These are phyloP conservation scores for Odontocerum albicorne DNA, from an alignment of 2,888 invertebrate species.

Conservation along the genomic window DNA sequence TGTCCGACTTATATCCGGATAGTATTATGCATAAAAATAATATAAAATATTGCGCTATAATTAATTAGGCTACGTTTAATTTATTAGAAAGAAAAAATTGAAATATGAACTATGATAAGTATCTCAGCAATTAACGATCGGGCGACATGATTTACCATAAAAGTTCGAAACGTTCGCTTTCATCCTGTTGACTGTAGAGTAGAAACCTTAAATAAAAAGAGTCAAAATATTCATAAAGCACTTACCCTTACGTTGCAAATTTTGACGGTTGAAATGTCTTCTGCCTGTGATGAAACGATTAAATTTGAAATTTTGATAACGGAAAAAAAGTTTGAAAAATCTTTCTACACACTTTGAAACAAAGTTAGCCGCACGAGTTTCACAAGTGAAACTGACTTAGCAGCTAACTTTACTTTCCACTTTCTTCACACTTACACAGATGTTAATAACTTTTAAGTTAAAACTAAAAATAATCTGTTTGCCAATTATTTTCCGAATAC, in stretches of 20 bases:
- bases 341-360: not conserved
- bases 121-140: too few relatives aligned
- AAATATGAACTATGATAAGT: constrained; percentile 1
- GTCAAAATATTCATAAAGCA: too few relatives aligned
- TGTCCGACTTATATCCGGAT: constrained; percentile 13
- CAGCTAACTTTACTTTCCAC: too few relatives aligned
- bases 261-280: not conserved
- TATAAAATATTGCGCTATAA: constrained; percentile 13
- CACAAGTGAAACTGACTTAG: too few relatives aligned
- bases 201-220: too few relatives aligned
- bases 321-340: not conserved
- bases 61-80: constrained; percentile 12
- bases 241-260: not conserved
- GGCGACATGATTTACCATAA: too few relatives aligned
- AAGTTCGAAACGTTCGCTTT: too few relatives aligned
- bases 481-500: not conserved
- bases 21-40: constrained; percentile 7
- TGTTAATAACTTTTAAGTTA: too few relatives aligned
- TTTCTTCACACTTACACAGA: too few relatives aligned
- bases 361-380: too few relatives aligned
- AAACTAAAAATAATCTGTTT: not conserved
- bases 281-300: not conserved
- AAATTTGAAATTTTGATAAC: not conserved
- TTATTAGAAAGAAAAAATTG: constrained; percentile 14
- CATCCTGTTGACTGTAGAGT: too few relatives aligned